phyloP scores from a whole-genome alignment of 2,797 vertebrate species.

The Channa striata region DNA sequence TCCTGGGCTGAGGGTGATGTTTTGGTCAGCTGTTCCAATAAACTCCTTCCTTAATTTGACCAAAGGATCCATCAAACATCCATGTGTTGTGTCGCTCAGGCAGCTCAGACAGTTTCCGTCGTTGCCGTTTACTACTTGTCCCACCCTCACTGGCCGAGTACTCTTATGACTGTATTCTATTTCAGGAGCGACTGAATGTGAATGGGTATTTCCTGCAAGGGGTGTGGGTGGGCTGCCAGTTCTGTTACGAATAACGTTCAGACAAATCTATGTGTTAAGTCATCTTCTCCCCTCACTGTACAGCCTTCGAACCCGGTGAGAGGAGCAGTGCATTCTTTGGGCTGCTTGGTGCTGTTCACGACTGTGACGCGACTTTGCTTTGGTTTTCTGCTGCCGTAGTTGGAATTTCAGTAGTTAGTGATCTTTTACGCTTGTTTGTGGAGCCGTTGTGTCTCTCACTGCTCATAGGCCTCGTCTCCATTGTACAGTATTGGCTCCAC shows the following conservation, averaged over 20 bases:
- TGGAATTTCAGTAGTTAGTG: no score
- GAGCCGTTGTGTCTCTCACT: no score
- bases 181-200: conserved; percentile 5
- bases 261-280: neutral
- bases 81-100: conserved; percentile 7
- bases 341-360: neutral
- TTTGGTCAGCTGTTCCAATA: neutral
- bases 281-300: neutral
- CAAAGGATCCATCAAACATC: neutral
- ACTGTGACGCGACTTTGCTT: neutral
- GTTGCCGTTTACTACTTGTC: neutral
- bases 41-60: neutral
- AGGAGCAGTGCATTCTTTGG: neutral
- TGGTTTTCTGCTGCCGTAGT: no score
- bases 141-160: neutral
- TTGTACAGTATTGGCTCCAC: no score
- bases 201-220: conserved; percentile 31
- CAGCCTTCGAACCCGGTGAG: neutral
- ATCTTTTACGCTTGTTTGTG: no score
- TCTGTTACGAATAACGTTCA: neutral
- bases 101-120: conserved; percentile 44
- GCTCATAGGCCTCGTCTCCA: no score
- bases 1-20: no score
- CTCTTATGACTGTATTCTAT: conserved; percentile 46
- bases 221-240: neutral